Percentiles rank a stretch among this genome's conserved stretches.
Evolutionary conservation across 1,140 invertebrate genomes (phyloP).

Genomic region (Hesperophylax magnus): DNA sequence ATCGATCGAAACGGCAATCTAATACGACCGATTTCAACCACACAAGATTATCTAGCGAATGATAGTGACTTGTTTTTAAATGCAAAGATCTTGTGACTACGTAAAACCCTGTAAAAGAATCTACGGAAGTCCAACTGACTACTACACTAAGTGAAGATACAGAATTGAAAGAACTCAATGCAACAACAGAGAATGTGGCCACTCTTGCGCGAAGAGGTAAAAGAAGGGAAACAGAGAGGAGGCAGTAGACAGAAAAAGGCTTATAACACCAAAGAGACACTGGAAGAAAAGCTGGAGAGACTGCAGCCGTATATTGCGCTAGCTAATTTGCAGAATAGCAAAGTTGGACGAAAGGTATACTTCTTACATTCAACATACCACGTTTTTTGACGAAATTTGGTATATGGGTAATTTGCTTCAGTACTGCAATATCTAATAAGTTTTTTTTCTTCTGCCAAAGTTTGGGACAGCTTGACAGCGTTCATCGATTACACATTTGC

Average conservation of each 20-base stretch:
- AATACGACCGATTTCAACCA: background rate
- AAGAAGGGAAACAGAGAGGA: background rate
- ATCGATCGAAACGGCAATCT: constrained; percentile 38
- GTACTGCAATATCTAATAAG: too few relatives aligned
- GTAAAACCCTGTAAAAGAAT: background rate
- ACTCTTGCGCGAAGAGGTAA: constrained; percentile 50
- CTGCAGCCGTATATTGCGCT: constrained; percentile 73
- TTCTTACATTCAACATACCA: too few relatives aligned
- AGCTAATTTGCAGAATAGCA: constrained; percentile 83
- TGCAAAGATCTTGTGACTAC: background rate
- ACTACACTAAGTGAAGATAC: background rate
- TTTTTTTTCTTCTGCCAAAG: too few relatives aligned
- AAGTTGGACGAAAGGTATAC: constrained; percentile 80
- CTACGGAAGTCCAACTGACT: background rate
- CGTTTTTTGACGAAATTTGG: too few relatives aligned
- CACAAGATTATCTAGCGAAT: background rate
- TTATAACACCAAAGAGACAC: constrained; percentile 38
- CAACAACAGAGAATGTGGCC: constrained; percentile 9
- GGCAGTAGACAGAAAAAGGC: constrained; percentile 30
- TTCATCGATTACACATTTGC: too few relatives aligned
- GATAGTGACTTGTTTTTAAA: background rate
- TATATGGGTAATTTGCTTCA: too few relatives aligned
- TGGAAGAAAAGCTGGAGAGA: constrained; percentile 66
- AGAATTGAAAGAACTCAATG: background rate
- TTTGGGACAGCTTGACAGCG: too few relatives aligned